These are phyloP conservation scores for Drosophila ambigua DNA, from an alignment of 1,140 invertebrate genomes.

Conservation along the genomic window DNA sequence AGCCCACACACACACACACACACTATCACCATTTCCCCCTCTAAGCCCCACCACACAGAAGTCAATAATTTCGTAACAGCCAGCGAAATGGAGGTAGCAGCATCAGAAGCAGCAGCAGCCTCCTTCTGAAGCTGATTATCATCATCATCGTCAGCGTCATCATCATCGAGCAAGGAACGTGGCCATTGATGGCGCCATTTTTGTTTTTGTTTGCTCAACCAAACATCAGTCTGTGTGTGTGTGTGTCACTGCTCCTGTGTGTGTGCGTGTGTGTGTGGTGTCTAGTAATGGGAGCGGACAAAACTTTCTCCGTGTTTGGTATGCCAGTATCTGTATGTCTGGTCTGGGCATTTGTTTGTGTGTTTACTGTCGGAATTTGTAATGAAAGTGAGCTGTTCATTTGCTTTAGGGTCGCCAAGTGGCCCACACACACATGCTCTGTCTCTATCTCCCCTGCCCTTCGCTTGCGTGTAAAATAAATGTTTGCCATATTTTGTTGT, in stretches of 20 bases:
- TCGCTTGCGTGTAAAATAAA: conserved; percentile 56
- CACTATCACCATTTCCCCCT: neutral
- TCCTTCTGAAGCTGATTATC: conserved; percentile 14
- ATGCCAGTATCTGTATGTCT: conserved; percentile 24
- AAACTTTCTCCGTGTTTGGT: conserved; percentile 49
- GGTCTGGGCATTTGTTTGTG: conserved; percentile 38
- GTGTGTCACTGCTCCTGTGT: conserved; percentile 21
- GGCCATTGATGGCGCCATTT: conserved; percentile 77
- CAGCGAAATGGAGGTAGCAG: neutral
- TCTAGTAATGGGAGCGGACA: conserved; percentile 75
- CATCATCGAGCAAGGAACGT: conserved; percentile 25
- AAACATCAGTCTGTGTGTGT: conserved; percentile 43
- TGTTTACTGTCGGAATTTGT: conserved; percentile 79
- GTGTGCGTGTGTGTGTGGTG: conserved; percentile 11
- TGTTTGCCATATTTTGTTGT: conserved; percentile 54
- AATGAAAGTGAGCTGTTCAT: conserved; percentile 82
- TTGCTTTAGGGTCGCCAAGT: conserved; percentile 77
- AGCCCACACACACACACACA: conserved; percentile 5
- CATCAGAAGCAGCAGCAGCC: neutral
- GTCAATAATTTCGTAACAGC: conserved; percentile 52
- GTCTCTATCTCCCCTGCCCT: conserved; percentile 19
- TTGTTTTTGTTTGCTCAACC: conserved; percentile 67
- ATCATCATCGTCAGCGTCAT: conserved; percentile 15
- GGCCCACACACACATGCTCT: conserved; percentile 42
- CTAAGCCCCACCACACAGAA: neutral